A percentile compares a stretch with the other conserved stretches of the same genome.
These are phyloP conservation scores for Platycercus adscitus DNA, from an alignment of 2,113 vertebrate genomes.

Conservation along the genomic window DNA sequence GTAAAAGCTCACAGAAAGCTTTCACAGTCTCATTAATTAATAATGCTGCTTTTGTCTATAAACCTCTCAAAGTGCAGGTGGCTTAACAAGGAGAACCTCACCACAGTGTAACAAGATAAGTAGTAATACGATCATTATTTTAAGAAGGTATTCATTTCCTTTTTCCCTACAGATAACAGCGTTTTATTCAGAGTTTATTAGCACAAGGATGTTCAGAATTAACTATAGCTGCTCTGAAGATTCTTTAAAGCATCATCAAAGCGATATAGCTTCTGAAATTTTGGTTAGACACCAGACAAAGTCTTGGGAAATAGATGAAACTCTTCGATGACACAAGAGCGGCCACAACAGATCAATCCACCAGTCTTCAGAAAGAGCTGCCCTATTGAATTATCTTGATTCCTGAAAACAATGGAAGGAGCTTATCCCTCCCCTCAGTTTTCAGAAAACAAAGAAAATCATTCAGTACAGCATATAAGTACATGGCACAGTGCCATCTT, in stretches of 20 bases:
- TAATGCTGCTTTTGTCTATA: slow-evolving; percentile 55
- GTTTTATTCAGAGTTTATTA: slow-evolving; percentile 49
- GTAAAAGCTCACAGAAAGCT: slow-evolving; percentile 53
- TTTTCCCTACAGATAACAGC: slow-evolving; percentile 47
- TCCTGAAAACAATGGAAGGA: neutral
- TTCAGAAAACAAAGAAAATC: neutral
- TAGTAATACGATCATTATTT: slow-evolving; percentile 63
- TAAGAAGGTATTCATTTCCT: slow-evolving; percentile 42
- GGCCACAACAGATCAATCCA: neutral
- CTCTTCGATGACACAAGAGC: neutral
- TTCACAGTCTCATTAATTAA: slow-evolving; percentile 46
- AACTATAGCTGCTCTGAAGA: slow-evolving; percentile 18
- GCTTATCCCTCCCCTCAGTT: neutral
- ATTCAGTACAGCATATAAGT: neutral
- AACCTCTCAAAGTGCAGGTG: slow-evolving; percentile 66
- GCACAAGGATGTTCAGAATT: slow-evolving; percentile 48
- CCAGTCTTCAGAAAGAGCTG: neutral
- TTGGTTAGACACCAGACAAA: neutral
- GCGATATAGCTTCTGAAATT: neutral
- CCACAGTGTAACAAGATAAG: slow-evolving; percentile 58
- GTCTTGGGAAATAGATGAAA: neutral
- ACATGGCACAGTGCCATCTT: neutral
- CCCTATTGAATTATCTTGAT: neutral
- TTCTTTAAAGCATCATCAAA: neutral
- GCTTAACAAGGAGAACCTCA: slow-evolving; percentile 55